These are phyloP conservation scores for Corydoras sp. DNA, from an alignment of 2,113 vertebrate genomes.

Conservation along the genomic window DNA sequence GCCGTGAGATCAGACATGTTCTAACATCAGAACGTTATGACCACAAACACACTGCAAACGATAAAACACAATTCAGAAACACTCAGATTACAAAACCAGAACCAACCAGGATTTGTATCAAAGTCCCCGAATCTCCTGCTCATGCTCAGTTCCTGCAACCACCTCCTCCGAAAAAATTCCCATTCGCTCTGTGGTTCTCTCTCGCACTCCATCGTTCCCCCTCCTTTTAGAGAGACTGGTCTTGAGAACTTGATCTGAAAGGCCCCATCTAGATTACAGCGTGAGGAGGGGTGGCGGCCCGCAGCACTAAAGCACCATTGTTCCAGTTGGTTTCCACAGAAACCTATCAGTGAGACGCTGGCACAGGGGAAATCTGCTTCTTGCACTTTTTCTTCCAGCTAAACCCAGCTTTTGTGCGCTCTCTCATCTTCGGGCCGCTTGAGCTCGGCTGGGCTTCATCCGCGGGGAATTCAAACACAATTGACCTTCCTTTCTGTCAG, in stretches of 20 bases:
- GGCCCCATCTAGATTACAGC: slow-evolving; percentile 61
- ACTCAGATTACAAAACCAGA: slow-evolving; percentile 13
- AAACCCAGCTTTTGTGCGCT: slow-evolving; percentile 41
- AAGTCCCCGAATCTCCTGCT: slow-evolving; percentile 21
- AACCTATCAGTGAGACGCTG: slow-evolving; percentile 54
- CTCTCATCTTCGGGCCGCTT: slow-evolving; percentile 25
- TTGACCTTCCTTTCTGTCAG: slow-evolving; percentile 30
- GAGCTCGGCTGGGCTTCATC: slow-evolving; percentile 21
- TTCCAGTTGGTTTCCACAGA: slow-evolving; percentile 66
- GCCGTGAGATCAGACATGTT: no score
- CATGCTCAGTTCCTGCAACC: slow-evolving; percentile 2
- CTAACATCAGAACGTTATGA: background rate
- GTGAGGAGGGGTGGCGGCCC: slow-evolving; percentile 46
- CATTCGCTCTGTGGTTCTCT: slow-evolving; percentile 19
- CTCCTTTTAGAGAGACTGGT: slow-evolving; percentile 30
- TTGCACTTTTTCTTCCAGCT: slow-evolving; percentile 27
- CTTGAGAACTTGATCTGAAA: slow-evolving; percentile 57
- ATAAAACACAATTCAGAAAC: background rate
- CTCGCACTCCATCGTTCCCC: background rate
- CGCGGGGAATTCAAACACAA: slow-evolving; percentile 31
- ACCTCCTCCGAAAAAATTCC: slow-evolving; percentile 1
- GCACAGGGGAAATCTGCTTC: slow-evolving; percentile 52
- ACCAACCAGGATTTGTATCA: slow-evolving; percentile 6
- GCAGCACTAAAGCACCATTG: slow-evolving; percentile 66
- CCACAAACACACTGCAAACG: background rate